Base-by-base conservation (phyloP, 2,113 vertebrate genomes). In the Pristiophorus japonicus region DNA sequence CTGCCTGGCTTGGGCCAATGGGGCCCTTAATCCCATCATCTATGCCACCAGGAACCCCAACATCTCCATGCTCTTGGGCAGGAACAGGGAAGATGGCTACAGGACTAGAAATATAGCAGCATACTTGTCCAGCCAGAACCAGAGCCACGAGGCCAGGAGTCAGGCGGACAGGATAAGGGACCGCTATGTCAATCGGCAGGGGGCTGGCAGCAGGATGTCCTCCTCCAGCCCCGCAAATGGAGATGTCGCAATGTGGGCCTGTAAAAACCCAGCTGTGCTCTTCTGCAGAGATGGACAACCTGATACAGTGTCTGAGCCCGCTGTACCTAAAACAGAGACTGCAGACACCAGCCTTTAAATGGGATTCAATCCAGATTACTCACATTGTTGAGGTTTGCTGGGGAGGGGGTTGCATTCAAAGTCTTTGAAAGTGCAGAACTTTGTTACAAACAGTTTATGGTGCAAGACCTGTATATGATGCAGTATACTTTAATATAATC, bases 1-100 rank as follows among this genome's bases (percentile, higher is more conserved):
- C 11, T 99, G 98, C 97, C 97, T 99, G 96, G 98, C 98, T 12
- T 99, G 99, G 99, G 98, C 99, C 95, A 99, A 99, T 0, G 99
- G 99, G 0, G 99, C 99, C 96, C 98, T 99, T 96, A 99, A 99
- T 97, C 99, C 99, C 0, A 96, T 99, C 93, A 99, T 99, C 97
- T 99, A 99, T 0, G 99, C 98, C 1, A 96, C 98, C 95, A 98
- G 98, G 59, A 99, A 99, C 96, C 99, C 99, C 95, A 98, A 98
- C 96, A 98, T 99, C 96, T 98, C 98, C 0, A 97, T 98, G 97
- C 97, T 99, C 4, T 96, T 99, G 62, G 98, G 98, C 0, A 66
- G 92, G 20, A 98, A 96, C 96, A 97, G 98, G 30, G 98, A 99
- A 96, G 98, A 98, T 0, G 99, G 99, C 59, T 99, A 99, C 97